Base-by-base conservation (phyloP, 2,888 invertebrate species). In the Psylliodes chrysocephalus region DNA sequence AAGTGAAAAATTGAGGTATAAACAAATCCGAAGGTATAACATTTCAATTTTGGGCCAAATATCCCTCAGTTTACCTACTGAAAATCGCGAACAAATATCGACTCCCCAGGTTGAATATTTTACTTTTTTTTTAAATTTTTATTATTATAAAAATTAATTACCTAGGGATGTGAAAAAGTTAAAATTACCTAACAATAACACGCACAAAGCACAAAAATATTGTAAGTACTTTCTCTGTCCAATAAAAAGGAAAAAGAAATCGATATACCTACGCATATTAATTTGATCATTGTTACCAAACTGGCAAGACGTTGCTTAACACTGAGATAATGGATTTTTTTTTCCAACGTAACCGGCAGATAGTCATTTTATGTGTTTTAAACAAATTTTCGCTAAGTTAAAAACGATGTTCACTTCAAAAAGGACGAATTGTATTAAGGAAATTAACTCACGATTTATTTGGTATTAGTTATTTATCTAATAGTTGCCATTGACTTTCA, bases 231-330 rank as follows among this genome's bases (percentile, higher is more conserved):
- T 66, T 66, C 62, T 60, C 60, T 62, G 60, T 38, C 55, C 30
- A 38, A 63, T 28, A 46, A 54, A 61, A 59, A 44, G 38, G 51
- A 54, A 61, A 59, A 60, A 66, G 63, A 66, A 66, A 66, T 60
- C 60, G 63, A 60, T 63, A 40, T 44, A 56, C 54, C 54, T 54
- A 54, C 60, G 52, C 60, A 60, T 63, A 60, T 59, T 30, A 56
- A 61, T 63, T 52, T 35, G 56, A 49, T 28, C 28, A 66, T 63
- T 66, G 63, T 66, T 62, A 52, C 56, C 44, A 60, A 63, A 63
- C 62, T 56, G 52, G 35, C 46, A 19, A 55, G 42, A 19, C 28
- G 42, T 64, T 64, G 51, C 64, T 49, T 55, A 64, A 64, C 15
- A n/a, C n/a, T n/a, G n/a, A 8, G 35, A 62, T 55, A 52, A 61